Evolutionary conservation across 2,888 invertebrate genomes (phyloP), one percentile per base, ranked within the genome.

Genomic region (Eubasilissa splendida): DNA sequence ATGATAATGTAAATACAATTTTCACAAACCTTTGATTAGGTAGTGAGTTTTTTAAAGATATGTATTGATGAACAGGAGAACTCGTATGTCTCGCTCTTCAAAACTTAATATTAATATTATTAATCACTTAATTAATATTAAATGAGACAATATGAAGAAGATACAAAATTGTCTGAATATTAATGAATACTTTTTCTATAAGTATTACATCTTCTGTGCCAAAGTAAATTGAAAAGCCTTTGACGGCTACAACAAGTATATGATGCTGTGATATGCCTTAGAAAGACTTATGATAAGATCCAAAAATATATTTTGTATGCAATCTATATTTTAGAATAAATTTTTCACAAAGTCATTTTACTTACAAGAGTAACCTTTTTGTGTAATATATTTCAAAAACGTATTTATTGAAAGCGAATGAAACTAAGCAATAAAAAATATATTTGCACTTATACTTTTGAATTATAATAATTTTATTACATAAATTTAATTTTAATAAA

Each of bases 211-310:
- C 10, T 14, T 71, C 71, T 54, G 54, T 14, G 56, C 56, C 54
- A 54, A 22, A 71, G 71, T 71, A 56, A 56, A 33, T 71, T 56
- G 56, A 54, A 71, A 71, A 12, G 68, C 50, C n/a, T 53, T 31
- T 31, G 14, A 31, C 14, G 53, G 54, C 53, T 12, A 54, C 14
- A 52, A 71, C 54, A 71, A 71, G 71, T 54, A 56, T 66, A 66
- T 54, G 42, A 54, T 56, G 71, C 71, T 71, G 71, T 71, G 71
- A 71, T 71, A 76, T 76, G 76, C 76, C 76, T 76, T 76, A 63
- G 59, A 63, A 65, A 76, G 76, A 76, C 76, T 76, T 76, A 76
- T 76, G 76, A 76, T 63, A 76, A 52, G 76, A 76, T 60, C 76
- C 76, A 65, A 76, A 59, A 54, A 65, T 76, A 71, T 71, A 71